Conservation (phyloP, 2,797 vertebrate genomes). For the Mormyrus proboscirostris region DNA sequence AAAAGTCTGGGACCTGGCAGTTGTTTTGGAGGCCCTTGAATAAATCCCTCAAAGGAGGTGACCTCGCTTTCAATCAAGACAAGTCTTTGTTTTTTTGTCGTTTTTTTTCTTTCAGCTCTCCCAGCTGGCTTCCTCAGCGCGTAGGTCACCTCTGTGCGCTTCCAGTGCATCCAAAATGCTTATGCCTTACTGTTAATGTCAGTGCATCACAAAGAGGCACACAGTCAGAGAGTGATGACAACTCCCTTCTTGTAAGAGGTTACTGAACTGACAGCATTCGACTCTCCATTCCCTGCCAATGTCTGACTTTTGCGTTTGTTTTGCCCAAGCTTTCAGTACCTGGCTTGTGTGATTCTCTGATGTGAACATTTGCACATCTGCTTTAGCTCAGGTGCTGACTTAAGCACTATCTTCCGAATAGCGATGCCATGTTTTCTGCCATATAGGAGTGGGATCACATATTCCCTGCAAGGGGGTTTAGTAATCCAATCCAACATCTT, state of each 20-base stretch:
- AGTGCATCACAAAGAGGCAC: not conserved
- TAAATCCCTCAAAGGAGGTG: not conserved
- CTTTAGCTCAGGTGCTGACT: not conserved
- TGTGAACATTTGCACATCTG: not conserved
- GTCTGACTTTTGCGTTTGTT: not conserved
- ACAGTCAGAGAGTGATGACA: not conserved
- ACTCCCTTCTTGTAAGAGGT: not conserved
- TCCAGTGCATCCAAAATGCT: not conserved
- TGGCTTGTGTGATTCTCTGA: not conserved
- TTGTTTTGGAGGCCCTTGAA: not conserved
- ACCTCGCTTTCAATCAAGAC: not conserved
- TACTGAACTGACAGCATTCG: not conserved
- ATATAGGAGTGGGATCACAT: not conserved
- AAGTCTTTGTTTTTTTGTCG: not conserved
- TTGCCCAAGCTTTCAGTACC: not conserved
- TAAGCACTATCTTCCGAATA: not conserved
- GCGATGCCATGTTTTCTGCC: not conserved
- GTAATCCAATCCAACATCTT: not conserved
- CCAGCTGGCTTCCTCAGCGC: not conserved
- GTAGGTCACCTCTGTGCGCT: not conserved
- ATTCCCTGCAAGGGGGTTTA: not conserved
- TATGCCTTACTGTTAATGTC: not conserved
- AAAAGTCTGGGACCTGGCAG: not conserved
- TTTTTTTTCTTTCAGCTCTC: not conserved
- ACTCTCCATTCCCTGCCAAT: not conserved